Evolutionary conservation across 2,888 invertebrate species (phyloP).

Genomic region (Heteropelma amictum): DNA sequence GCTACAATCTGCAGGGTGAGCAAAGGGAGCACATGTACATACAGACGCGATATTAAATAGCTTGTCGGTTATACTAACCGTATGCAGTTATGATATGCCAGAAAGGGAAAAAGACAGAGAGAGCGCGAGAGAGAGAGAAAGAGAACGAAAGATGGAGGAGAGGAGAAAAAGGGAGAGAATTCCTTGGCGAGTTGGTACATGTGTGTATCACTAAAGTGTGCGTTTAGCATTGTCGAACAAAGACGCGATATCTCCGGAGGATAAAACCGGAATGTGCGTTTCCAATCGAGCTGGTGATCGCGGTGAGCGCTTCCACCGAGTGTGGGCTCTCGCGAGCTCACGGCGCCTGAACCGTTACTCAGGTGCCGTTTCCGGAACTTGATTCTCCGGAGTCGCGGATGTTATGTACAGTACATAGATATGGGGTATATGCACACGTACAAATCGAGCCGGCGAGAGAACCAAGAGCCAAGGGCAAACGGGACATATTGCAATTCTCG

Average conservation of each 20-base stretch:
- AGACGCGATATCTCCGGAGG: slow-evolving; percentile 53
- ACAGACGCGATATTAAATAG: slow-evolving; percentile 42
- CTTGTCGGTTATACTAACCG: slow-evolving; percentile 30
- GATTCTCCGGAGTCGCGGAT: slow-evolving; percentile 53
- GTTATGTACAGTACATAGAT: slow-evolving; percentile 14
- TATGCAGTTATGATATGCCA: slow-evolving; percentile 50
- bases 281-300: slow-evolving; percentile 54
- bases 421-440: not conserved
- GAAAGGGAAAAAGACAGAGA: not conserved
- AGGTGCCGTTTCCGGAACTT: slow-evolving; percentile 61
- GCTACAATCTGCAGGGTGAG: slow-evolving; percentile 43
- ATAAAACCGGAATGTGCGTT: slow-evolving; percentile 61
- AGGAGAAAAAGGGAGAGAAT: slow-evolving; percentile 13
- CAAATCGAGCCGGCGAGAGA: not conserved
- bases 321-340: slow-evolving; percentile 51
- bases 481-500: slow-evolving; percentile 38
- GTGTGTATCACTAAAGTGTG: slow-evolving; percentile 41
- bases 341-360: slow-evolving; percentile 58
- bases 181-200: not conserved
- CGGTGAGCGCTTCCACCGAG: slow-evolving; percentile 39
- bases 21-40: slow-evolving; percentile 20
- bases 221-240: slow-evolving; percentile 55
- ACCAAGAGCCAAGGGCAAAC: slow-evolving; percentile 47
- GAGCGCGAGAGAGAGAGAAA: not conserved
- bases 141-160: slow-evolving; percentile 18